Evolutionary conservation across 2,888 invertebrate genomes (phyloP), one percentile per base, ranked within the genome.

Genomic region (Phasia obesa): DNA sequence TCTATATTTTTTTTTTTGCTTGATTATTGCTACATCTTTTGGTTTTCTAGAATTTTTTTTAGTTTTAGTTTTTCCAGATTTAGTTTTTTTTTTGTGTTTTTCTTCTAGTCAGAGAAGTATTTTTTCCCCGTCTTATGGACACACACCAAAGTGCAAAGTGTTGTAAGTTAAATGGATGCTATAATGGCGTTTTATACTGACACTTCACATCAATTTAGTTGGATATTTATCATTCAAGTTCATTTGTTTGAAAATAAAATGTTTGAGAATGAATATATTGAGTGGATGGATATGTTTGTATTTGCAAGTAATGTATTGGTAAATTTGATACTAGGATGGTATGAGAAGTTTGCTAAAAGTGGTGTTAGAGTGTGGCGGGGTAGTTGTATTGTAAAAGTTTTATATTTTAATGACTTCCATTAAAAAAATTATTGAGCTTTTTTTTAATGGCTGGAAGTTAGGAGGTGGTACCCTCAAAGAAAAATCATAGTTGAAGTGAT

Each of bases 131-230:
- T 73, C 64, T 62, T 84, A 75, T 78, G 81, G 83, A 83, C 84
- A 80, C 78, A 78, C 60, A 78, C 86, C 88, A 88, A 89, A 89
- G 89, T 89, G 88, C 89, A 89, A 89, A 89, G 86, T 87, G 89
- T 86, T 89, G 89, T 89, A 88, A 89, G 88, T 88, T 88, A 88
- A 89, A 89, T 89, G 88, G 88, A 87, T 87, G 86, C 87, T 87
- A 88, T 88, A 88, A 88, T 88, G 88, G 88, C 88, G 80, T 85
- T 86, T 84, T 80, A 80, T 84, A 77, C 84, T 84, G 82, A 80
- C 82, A 84, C 77, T 82, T 83, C 75, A 69, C 80, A 80, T 81
- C 84, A 84, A 74, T 84, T 77, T 77, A 81, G 74, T 81, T 21
- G 80, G 69, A 84, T 84, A 84, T 84, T 84, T 84, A 80, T 81